A percentile compares a stretch with the other conserved stretches of the same genome.
These are phyloP conservation scores for Triplophysa rosa DNA, from an alignment of 2,113 vertebrate genomes.

Conservation along the genomic window DNA sequence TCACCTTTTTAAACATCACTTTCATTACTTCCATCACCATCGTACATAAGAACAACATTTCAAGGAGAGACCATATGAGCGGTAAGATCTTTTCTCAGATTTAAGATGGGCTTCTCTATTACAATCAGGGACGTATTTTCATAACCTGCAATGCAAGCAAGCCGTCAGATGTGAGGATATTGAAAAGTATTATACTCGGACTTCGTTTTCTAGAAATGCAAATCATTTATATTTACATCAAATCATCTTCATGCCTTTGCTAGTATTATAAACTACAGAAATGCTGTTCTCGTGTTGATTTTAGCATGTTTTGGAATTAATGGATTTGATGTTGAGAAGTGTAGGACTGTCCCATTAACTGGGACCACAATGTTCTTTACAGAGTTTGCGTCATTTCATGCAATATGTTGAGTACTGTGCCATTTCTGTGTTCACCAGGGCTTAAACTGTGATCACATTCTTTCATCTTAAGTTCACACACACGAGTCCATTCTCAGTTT, in stretches of 20 bases:
- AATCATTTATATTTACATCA: not conserved
- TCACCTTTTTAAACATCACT: constrained; percentile 25
- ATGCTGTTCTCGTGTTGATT: constrained; percentile 29
- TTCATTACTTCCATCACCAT: constrained; percentile 21
- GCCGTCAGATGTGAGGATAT: constrained; percentile 10
- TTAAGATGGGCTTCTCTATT: constrained; percentile 15
- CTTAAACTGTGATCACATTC: constrained; percentile 62
- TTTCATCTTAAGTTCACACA: constrained; percentile 52
- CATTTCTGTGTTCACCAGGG: constrained; percentile 38
- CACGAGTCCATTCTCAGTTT: constrained; percentile 43
- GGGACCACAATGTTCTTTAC: constrained; percentile 48
- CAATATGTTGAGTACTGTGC: constrained; percentile 57
- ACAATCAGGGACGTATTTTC: constrained; percentile 17
- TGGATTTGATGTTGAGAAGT: constrained; percentile 32
- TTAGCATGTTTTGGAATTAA: constrained; percentile 31
- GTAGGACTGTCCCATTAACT: constrained; percentile 31
- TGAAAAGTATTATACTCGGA: not conserved
- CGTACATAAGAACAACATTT: not conserved
- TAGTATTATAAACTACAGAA: constrained; percentile 17
- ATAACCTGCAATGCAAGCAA: constrained; percentile 3
- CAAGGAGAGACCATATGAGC: not conserved
- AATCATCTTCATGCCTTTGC: not conserved
- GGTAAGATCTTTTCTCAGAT: not conserved
- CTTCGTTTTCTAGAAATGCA: constrained; percentile 9
- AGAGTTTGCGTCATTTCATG: constrained; percentile 46